Percentiles rank a stretch among this genome's conserved stretches.
phyloP scores from a whole-genome alignment of 2,888 invertebrate genomes.

The Diaprepes abbreviatus region DNA sequence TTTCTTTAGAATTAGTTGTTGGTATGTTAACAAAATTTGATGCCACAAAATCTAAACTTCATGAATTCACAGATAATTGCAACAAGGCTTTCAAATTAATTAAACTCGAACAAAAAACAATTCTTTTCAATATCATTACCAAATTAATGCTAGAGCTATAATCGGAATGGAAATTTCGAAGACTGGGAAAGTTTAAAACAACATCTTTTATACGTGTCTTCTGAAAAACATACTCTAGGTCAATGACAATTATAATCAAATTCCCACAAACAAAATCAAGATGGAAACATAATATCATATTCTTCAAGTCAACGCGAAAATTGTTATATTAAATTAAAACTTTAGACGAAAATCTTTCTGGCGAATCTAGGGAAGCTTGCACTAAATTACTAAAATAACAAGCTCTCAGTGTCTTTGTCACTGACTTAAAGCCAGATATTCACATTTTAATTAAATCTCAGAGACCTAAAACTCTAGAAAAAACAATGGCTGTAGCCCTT shows the following conservation, averaged over 20 bases:
- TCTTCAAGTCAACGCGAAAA: slow-evolving; percentile 48
- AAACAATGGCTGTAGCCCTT: no score
- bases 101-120: slow-evolving; percentile 25
- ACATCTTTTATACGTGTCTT: slow-evolving; percentile 41
- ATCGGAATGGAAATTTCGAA: slow-evolving; percentile 50
- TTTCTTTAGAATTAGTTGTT: slow-evolving; percentile 40
- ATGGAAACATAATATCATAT: slow-evolving; percentile 54
- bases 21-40: slow-evolving; percentile 46
- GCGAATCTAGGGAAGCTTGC: no score
- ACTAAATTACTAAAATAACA: no score
- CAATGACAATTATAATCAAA: slow-evolving; percentile 58
- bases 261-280: slow-evolving; percentile 53
- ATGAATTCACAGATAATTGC: slow-evolving; percentile 36
- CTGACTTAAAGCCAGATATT: no score
- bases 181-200: slow-evolving; percentile 48
- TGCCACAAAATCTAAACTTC: slow-evolving; percentile 46
- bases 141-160: slow-evolving; percentile 52
- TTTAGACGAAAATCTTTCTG: not conserved
- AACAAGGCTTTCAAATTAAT: slow-evolving; percentile 45
- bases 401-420: no score
- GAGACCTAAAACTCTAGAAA: no score
- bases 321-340: slow-evolving; percentile 35
- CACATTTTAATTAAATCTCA: no score
- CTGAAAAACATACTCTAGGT: slow-evolving; percentile 54
- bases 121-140: slow-evolving; percentile 52